These are phyloP conservation scores for Bombus confusus DNA, from an alignment of 1,140 invertebrate species.

Conservation along the genomic window DNA sequence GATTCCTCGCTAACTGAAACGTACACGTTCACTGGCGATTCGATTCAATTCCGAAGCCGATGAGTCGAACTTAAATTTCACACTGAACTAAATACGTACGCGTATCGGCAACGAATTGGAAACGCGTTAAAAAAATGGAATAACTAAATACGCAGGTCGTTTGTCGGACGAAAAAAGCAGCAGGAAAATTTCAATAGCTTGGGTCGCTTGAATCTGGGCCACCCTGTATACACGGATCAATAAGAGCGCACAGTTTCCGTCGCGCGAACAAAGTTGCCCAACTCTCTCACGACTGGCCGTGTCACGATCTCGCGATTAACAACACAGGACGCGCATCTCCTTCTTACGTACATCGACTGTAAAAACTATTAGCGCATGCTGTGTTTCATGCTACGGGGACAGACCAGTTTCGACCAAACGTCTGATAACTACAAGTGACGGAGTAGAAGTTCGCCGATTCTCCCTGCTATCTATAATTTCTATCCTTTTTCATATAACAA, in stretches of 20 bases:
- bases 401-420: too few species aligned
- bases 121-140: too few species aligned
- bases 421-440: too few species aligned
- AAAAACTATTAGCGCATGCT: too few species aligned
- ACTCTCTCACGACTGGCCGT: conserved; percentile 9
- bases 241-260: conserved; percentile 7
- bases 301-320: conserved; percentile 1
- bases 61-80: too few species aligned
- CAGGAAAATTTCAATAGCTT: neutral
- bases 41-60: neutral
- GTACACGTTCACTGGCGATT: neutral
- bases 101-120: too few species aligned
- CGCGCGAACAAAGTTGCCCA: neutral
- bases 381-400: neutral
- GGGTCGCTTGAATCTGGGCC: neutral
- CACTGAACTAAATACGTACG: too few species aligned
- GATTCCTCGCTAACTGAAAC: neutral
- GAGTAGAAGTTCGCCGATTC: too few species aligned
- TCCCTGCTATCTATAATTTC: too few species aligned
- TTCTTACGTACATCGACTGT: neutral
- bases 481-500: too few species aligned
- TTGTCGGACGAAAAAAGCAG: neutral
- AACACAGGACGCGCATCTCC: neutral
- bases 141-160: too few species aligned
- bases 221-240: conserved; percentile 27